Evolutionary conservation across 2,888 invertebrate genomes (phyloP).

Genomic region (Petrophora chlorosata): DNA sequence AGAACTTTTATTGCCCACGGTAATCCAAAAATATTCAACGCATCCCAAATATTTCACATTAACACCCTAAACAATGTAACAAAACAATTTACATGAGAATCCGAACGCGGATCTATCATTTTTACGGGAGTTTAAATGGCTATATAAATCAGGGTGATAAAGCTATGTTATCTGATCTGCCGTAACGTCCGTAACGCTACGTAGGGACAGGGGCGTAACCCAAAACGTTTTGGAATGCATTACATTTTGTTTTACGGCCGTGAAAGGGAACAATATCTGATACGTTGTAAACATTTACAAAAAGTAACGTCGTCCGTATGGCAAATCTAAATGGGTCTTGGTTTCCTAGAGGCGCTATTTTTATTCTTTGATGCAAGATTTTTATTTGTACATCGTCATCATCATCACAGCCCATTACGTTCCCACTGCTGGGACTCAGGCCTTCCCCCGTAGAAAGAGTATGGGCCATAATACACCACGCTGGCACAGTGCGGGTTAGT

Average conservation of each 20-base stretch:
- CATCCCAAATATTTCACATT: slow-evolving; percentile 32
- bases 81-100: slow-evolving; percentile 61
- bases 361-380: too few relatives aligned
- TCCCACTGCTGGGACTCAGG: too few relatives aligned
- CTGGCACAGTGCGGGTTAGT: too few relatives aligned
- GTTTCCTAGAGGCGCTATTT: too few relatives aligned
- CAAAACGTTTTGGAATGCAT: slow-evolving; percentile 56
- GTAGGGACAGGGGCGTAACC: slow-evolving; percentile 29
- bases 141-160: slow-evolving; percentile 66
- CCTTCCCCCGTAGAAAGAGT: too few relatives aligned
- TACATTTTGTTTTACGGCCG: slow-evolving; percentile 37
- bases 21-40: slow-evolving; percentile 35
- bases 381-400: too few relatives aligned
- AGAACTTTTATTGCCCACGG: slow-evolving; percentile 31
- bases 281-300: background rate
- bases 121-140: slow-evolving; percentile 63
- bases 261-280: slow-evolving; percentile 30
- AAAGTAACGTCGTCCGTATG: too few relatives aligned
- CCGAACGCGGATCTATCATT: slow-evolving; percentile 56
- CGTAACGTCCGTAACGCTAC: slow-evolving; percentile 7
- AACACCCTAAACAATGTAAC: slow-evolving; percentile 48
- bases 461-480: too few relatives aligned
- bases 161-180: slow-evolving; percentile 57
- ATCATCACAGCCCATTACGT: too few relatives aligned
- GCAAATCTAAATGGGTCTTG: too few relatives aligned